A percentile compares a stretch with the other conserved stretches of the same genome.
Conservation (phyloP, 2,888 invertebrate species). For the Pristionchus mayeri region DNA sequence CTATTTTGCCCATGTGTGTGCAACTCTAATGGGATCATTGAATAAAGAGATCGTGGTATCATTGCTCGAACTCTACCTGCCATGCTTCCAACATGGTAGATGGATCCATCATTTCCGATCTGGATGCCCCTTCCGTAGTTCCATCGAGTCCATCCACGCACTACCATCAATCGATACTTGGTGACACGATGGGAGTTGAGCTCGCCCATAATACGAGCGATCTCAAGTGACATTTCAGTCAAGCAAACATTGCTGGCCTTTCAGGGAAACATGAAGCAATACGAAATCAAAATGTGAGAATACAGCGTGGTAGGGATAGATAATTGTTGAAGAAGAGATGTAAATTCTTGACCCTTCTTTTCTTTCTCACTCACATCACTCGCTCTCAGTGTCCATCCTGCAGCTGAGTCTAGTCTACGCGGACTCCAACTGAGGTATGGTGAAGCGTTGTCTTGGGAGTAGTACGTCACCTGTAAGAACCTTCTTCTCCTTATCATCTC, state of each 20-base stretch:
- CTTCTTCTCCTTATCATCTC: background rate
- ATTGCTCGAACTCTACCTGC: no score
- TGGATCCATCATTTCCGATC: conserved; percentile 59
- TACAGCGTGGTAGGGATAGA: no score
- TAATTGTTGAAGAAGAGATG: no score
- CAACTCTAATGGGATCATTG: no score
- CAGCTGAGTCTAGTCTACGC: conserved; percentile 62
- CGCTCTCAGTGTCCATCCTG: conserved; percentile 65
- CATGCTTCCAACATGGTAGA: conserved; percentile 64
- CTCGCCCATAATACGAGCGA: background rate
- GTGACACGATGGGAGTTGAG: background rate
- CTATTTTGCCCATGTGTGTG: no score
- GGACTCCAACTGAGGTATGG: conserved; percentile 68
- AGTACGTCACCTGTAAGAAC: conserved; percentile 59
- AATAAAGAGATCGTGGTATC: no score
- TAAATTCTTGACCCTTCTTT: no score
- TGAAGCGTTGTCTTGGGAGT: conserved; percentile 69
- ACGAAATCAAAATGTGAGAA: no score
- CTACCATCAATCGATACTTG: conserved; percentile 42
- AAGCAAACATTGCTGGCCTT: no score
- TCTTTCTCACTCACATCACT: conserved; percentile 54
- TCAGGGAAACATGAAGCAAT: no score
- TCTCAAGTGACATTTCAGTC: no score
- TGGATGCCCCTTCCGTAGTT: conserved; percentile 64
- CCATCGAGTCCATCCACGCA: conserved; percentile 49